Evolutionary conservation across 1,140 invertebrate genomes (phyloP).

Genomic region (Platorchestia sp.): DNA sequence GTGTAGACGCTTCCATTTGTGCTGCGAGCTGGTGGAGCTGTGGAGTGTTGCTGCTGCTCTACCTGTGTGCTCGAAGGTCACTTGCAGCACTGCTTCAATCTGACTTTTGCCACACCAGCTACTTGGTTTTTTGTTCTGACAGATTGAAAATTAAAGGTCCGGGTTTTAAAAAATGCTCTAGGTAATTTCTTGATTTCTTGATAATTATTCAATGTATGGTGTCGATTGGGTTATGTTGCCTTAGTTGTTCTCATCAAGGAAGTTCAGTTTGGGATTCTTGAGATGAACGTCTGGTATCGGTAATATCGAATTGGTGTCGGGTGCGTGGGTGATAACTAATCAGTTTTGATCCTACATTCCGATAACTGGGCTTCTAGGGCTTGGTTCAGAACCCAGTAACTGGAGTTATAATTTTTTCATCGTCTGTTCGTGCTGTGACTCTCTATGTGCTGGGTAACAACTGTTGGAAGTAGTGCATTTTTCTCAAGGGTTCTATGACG

Average conservation of each 20-base stretch:
- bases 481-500: too few species aligned
- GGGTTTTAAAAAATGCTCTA: neutral
- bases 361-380: neutral
- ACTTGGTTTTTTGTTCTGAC: neutral
- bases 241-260: neutral
- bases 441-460: too few species aligned
- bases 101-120: neutral
- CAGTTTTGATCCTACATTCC: neutral
- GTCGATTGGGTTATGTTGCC: neutral
- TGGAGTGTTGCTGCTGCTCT: neutral
- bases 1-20: too few species aligned
- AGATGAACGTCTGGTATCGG: neutral
- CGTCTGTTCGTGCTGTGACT: neutral
- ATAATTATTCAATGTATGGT: neutral
- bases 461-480: too few species aligned
- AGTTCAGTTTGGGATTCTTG: neutral
- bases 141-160: neutral
- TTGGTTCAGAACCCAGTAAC: neutral
- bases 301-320: neutral
- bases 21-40: too few species aligned
- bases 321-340: neutral
- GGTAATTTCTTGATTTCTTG: neutral
- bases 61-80: neutral
- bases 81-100: neutral
- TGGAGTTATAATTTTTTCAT: neutral